Evolutionary conservation across 2,113 vertebrate genomes (phyloP).

Genomic region (Rafetus swinhoei): DNA sequence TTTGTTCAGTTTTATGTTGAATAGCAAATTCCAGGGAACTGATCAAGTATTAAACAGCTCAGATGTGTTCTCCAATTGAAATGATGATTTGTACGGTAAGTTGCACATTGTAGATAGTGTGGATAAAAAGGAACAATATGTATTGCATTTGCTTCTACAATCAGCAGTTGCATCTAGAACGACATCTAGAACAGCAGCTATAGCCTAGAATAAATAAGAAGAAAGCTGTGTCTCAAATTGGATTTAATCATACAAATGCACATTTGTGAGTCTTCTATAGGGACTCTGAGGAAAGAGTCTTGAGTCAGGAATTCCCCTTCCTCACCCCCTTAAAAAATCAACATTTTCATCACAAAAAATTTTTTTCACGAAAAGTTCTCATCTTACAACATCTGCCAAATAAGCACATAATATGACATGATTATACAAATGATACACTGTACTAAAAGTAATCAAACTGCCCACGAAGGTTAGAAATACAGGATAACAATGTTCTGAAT

Average conservation of each 20-base stretch:
- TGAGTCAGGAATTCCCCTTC: not conserved
- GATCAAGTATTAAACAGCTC: not conserved
- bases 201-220: not conserved
- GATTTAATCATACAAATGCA: not conserved
- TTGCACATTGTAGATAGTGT: not conserved
- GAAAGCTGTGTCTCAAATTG: not conserved
- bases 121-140: not conserved
- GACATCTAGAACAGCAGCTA: not conserved
- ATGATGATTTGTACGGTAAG: not conserved
- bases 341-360: not conserved
- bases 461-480: not conserved
- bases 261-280: not conserved
- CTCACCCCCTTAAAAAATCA: not conserved
- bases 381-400: not conserved
- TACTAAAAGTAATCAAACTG: slow-evolving; percentile 40
- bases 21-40: not conserved
- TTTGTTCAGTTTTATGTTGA: slow-evolving; percentile 31
- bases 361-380: not conserved
- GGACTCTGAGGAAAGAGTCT: not conserved
- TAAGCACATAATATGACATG: not conserved
- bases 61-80: not conserved
- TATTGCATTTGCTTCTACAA: not conserved
- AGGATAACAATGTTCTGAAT: slow-evolving; percentile 6
- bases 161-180: not conserved
- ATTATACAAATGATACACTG: slow-evolving; percentile 38